phyloP scores from a whole-genome alignment of 2,888 invertebrate genomes.

The Heliconius charithonia region DNA sequence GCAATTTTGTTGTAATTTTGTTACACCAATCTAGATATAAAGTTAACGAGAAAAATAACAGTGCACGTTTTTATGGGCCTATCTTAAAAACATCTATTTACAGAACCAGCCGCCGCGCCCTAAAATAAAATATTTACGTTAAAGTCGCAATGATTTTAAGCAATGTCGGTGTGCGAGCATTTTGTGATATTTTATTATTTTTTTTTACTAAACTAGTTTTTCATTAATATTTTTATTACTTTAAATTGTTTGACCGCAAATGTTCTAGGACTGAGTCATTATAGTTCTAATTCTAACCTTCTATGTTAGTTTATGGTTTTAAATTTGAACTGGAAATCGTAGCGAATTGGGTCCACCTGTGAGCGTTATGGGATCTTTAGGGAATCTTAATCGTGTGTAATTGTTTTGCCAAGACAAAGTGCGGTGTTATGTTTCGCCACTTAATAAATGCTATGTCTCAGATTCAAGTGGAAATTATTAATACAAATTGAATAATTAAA shows the following conservation, averaged over 20 bases:
- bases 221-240: conserved; percentile 2
- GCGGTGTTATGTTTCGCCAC: no score
- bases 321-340: no score
- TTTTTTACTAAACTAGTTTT: conserved; percentile 18
- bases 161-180: conserved; percentile 22
- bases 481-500: neutral
- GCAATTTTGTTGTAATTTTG: neutral
- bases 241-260: conserved; percentile 8
- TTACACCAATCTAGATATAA: conserved; percentile 7
- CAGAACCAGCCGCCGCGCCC: conserved; percentile 30
- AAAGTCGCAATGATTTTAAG: conserved; percentile 27
- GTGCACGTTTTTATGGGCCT: conserved; percentile 25
- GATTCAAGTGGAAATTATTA: neutral
- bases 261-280: neutral
- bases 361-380: no score
- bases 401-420: no score
- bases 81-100: conserved; percentile 28
- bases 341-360: no score
- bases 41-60: conserved; percentile 28
- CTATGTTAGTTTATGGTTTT: neutral
- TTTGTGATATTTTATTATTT: conserved; percentile 18
- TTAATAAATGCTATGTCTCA: no score
- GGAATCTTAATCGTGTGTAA: no score
- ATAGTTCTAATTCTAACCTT: neutral
- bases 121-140: conserved; percentile 32